phyloP scores from a whole-genome alignment of 2,888 invertebrate species.

The Subacronicta megacephala region DNA sequence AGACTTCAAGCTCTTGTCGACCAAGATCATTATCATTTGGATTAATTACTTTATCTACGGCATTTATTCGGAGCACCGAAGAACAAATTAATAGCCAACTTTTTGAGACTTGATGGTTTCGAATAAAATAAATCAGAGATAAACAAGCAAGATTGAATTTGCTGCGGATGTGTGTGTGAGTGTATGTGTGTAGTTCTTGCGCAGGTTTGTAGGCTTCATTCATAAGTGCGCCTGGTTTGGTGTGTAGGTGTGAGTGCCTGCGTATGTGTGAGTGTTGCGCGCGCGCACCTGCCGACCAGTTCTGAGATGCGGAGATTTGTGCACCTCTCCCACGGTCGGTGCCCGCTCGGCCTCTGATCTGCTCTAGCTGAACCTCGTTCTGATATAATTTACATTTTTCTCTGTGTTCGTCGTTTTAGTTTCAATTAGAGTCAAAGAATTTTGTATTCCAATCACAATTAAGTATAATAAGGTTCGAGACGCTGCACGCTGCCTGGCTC shows the following conservation, averaged over 20 bases:
- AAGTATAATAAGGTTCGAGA: constrained; percentile 47
- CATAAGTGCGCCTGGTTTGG: constrained; percentile 83
- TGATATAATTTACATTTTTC: constrained; percentile 83
- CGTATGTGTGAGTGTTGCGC: constrained; percentile 61
- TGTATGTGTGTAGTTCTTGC: constrained; percentile 57
- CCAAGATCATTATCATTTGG: constrained; percentile 76
- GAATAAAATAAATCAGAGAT: constrained; percentile 88
- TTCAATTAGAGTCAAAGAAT: constrained; percentile 54
- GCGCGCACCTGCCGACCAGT: constrained; percentile 89
- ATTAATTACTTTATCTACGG: constrained; percentile 85
- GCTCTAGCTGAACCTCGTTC: constrained; percentile 80
- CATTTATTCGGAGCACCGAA: constrained; percentile 77
- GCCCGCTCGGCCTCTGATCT: constrained; percentile 81
- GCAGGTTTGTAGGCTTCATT: constrained; percentile 79
- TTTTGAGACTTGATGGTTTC: constrained; percentile 81
- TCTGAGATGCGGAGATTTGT: constrained; percentile 90
- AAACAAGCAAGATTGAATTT: constrained; percentile 83
- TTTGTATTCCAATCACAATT: constrained; percentile 56
- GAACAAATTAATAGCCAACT: constrained; percentile 86
- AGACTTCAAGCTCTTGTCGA: constrained; percentile 63
- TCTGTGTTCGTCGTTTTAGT: constrained; percentile 61
- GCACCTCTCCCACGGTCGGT: constrained; percentile 89
- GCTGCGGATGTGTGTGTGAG: constrained; percentile 60
- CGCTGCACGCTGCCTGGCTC: constrained; percentile 29
- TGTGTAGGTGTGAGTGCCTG: constrained; percentile 53